Percentiles rank a stretch among this genome's conserved stretches.
phyloP scores from a whole-genome alignment of 2,797 vertebrate species.

The Rhabdomys pumilio region DNA sequence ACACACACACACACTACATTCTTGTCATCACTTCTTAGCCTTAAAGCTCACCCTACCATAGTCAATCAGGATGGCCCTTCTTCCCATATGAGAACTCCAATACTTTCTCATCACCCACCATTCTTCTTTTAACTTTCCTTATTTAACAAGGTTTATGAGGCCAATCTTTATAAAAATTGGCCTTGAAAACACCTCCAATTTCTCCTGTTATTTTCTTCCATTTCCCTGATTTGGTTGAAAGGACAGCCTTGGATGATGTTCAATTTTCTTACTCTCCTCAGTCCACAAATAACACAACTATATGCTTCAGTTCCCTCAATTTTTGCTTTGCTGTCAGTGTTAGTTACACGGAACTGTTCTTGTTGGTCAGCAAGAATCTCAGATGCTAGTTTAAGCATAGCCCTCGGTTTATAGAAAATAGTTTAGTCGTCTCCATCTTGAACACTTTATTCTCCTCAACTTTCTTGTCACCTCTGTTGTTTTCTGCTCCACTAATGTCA shows the following conservation, averaged over 20 bases:
- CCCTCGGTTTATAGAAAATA: not conserved
- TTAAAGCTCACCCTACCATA: not conserved
- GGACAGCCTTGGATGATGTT: not conserved
- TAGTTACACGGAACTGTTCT: not conserved
- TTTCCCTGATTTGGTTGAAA: not conserved
- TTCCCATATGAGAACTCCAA: not conserved
- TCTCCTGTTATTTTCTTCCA: not conserved
- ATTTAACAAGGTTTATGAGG: not conserved
- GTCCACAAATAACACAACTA: not conserved
- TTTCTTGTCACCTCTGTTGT: not conserved
- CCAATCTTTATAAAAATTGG: not conserved
- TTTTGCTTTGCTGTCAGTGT: not conserved
- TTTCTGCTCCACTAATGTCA: not conserved
- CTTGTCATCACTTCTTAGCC: not conserved
- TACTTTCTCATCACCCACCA: not conserved
- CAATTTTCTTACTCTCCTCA: not conserved
- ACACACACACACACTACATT: not conserved
- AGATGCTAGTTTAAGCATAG: not conserved
- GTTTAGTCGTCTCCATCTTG: not conserved
- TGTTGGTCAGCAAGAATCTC: not conserved
- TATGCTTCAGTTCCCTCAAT: not conserved
- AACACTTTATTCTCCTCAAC: not conserved
- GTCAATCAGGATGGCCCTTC: not conserved
- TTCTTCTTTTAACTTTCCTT: constrained; percentile 12
- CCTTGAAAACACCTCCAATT: not conserved